Base-by-base conservation (phyloP, 2,797 vertebrate genomes). In the Chrysocyon brachyurus region DNA sequence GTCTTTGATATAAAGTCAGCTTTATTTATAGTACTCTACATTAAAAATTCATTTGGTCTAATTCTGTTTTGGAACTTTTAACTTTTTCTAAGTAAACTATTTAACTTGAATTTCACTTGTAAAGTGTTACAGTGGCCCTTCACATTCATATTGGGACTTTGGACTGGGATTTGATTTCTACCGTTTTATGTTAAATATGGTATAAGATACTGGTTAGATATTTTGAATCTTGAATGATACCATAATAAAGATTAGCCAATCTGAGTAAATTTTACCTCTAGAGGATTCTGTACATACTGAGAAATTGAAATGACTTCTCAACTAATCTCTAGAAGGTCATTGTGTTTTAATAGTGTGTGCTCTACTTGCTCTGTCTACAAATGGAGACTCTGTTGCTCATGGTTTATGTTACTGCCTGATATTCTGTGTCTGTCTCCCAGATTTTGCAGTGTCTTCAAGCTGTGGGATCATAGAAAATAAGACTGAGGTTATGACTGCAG, bases 11-110 rank as follows among this genome's bases (percentile, higher is more conserved):
- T 28, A 15, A 85, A 88, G 33, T 54, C 33, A 88, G 14, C 56
- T 28, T 63, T 73, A 54, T n/a, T 52, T 79, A 26, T 28, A 84
- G 6, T 73, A 24, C 31, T 77, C 7, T 33, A 33, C 49, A 9
- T 84, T 54, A 91, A 84, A 95, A 77, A 52, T 64, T 72, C 40
- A 57, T 83, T 70, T 87, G 70, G 6, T 49, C n/a, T 95, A 21
- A 33, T 17, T 70, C 4, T 33, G 17, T 63, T 87, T 93, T 87
- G 33, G 77, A 90, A 57, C 52, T 86, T 81, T 46, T 28, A 57
- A 57, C 68, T 36, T 63, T 17, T 86, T 59, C n/a, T 31, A 49
- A 89, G 12, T 14, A 83, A 9, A 15, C 46, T 52, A 57, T 90
- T 84, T 72, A 87, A 57, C 79, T 77, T 70, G 40, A 94, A 17